phyloP scores from a whole-genome alignment of 1,140 invertebrate genomes.

The Monomorium pharaonis region DNA sequence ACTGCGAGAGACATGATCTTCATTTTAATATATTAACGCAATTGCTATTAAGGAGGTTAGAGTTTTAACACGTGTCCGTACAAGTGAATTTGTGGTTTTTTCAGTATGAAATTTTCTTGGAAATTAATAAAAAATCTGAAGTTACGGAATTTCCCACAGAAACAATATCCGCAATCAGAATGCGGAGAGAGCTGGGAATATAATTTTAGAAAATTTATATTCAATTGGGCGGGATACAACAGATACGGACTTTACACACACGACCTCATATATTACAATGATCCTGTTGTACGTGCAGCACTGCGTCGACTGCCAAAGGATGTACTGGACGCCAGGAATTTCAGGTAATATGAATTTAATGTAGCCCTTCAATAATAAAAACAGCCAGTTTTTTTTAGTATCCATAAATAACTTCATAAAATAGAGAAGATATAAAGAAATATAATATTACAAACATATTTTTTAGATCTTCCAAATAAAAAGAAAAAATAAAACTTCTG shows the following conservation, averaged over 20 bases:
- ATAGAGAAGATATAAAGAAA: not conserved
- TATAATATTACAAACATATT: not conserved
- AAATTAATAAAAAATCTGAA: constrained; percentile 9
- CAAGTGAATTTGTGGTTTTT: not conserved
- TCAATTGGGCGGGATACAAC: constrained; percentile 46
- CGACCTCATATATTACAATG: not conserved
- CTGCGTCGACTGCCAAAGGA: constrained; percentile 61
- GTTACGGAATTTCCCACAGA: not conserved
- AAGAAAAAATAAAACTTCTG: not conserved
- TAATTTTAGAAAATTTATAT: not conserved
- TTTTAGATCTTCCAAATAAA: not conserved
- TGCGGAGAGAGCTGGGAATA: not conserved
- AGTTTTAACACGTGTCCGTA: not conserved
- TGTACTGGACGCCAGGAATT: constrained; percentile 64
- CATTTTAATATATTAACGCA: not conserved
- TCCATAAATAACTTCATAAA: not conserved
- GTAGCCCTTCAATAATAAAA: not conserved
- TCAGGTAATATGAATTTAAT: constrained; percentile 53
- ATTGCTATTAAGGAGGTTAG: constrained; percentile 12
- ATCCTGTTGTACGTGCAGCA: constrained; percentile 10
- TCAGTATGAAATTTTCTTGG: not conserved
- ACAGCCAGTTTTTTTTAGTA: not conserved
- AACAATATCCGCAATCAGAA: not conserved
- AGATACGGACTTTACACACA: constrained; percentile 61
- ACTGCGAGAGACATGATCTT: not conserved